Conservation (phyloP, 2,797 vertebrate species). For the Saxicola maurus region DNA sequence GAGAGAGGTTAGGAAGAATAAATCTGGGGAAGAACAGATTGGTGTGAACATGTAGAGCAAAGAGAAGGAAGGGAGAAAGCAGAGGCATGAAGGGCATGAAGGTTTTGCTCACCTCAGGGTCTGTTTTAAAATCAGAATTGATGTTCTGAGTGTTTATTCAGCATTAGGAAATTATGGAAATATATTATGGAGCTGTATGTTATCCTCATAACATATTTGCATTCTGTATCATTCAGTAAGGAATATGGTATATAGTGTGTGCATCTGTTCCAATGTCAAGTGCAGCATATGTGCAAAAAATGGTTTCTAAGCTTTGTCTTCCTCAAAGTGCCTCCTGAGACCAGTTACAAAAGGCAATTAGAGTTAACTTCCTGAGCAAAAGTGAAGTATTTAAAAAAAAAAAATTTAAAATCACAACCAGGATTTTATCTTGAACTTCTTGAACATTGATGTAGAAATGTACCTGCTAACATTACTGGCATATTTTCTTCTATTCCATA, state of each 20-base stretch:
- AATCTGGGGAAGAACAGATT: not conserved
- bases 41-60: accelerated
- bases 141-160: not conserved
- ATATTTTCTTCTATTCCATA: not conserved
- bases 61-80: not conserved
- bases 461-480: not conserved
- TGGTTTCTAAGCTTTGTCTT: not conserved
- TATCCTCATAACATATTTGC: not conserved
- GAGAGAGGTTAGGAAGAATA: not conserved
- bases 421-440: not conserved
- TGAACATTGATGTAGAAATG: not conserved
- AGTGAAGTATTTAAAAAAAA: not conserved
- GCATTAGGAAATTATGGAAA: not conserved
- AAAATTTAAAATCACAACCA: not conserved
- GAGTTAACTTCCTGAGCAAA: not conserved
- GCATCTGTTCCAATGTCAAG: not conserved
- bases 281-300: not conserved
- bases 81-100: not conserved
- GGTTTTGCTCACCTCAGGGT: not conserved
- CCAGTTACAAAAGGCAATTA: not conserved
- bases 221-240: not conserved
- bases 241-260: not conserved
- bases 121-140: not conserved
- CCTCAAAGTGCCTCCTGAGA: not conserved
- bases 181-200: not conserved